These are phyloP conservation scores for Varanus komodoensis DNA, from an alignment of 2,113 vertebrate genomes.

Conservation along the genomic window DNA sequence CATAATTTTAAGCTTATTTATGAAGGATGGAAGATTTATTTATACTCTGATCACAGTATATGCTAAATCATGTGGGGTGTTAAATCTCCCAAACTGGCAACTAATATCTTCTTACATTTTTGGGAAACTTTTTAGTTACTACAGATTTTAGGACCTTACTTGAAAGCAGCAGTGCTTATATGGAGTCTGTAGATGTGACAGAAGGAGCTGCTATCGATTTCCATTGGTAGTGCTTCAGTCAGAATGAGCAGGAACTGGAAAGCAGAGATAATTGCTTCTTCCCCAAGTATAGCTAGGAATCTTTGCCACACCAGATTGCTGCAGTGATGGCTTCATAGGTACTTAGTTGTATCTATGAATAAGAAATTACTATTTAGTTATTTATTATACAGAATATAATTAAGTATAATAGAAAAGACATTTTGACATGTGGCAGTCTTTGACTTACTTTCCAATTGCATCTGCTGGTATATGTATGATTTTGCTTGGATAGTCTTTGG, in stretches of 20 bases:
- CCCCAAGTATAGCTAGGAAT: not conserved
- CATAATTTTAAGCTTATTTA: no score
- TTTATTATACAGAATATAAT: not conserved
- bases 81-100: no score
- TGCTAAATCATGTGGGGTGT: no score
- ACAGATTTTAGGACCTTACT: no score
- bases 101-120: no score
- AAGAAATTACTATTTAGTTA: not conserved
- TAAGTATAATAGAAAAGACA: not conserved
- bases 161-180: no score
- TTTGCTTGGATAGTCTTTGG: not conserved
- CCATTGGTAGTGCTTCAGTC: not conserved
- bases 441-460: not conserved
- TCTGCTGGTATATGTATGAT: not conserved
- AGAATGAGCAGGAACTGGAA: not conserved
- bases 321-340: not conserved
- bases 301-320: not conserved
- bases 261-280: not conserved
- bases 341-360: not conserved
- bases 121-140: no score
- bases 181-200: no score
- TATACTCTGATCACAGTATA: no score
- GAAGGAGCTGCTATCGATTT: not conserved
- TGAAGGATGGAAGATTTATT: no score
- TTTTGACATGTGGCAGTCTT: not conserved